Evolutionary conservation across 2,888 invertebrate species (phyloP), one percentile per base, ranked within the genome.

Genomic region (Lithodes maja): DNA sequence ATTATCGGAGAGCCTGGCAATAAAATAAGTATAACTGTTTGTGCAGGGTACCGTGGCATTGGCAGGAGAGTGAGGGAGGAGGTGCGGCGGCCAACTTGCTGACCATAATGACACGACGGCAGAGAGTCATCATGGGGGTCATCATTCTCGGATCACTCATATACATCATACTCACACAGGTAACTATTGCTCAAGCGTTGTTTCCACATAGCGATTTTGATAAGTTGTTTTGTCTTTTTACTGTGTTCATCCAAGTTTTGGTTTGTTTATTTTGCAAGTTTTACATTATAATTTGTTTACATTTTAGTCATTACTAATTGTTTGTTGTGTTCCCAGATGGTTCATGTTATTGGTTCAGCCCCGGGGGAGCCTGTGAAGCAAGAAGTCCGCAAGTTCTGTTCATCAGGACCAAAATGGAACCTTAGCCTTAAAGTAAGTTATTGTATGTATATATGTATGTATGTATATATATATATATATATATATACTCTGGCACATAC

Each of bases 91-190:
- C 33, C 33, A 33, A 33, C 33, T 33, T 33, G 33, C 61, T 12
- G 12, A 61, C 15, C n/a, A 71, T 53, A 33, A 85, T 85, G 90
- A 90, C 54, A 3, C 84, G 86, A 17, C 69, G 86, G 50, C 83
- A 90, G 79, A 33, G 83, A 49, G 53, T 90, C 71, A 79, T 90
- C 79, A 90, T 90, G 86, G 84, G 83, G 5, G 80, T 90, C n/a
- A 80, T 89, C 78, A 50, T 89, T n/a, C 53, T 85, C 15, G 89
- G 89, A 53, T 89, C 89, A 55, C 83, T 89, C 81, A 52, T 89
- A 5, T 89, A 89, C 79, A 83, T 89, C 69, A 78, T 86, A 9
- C 82, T 89, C 17, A 89, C 89, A n/a, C 89, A 89, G 89, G 89
- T 86, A 71, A 83, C n/a, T 71, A n/a, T 17, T 33, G 33, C 33